Evolutionary conservation across 2,797 vertebrate genomes (phyloP).

Genomic region (Cheirogaleus major): DNA sequence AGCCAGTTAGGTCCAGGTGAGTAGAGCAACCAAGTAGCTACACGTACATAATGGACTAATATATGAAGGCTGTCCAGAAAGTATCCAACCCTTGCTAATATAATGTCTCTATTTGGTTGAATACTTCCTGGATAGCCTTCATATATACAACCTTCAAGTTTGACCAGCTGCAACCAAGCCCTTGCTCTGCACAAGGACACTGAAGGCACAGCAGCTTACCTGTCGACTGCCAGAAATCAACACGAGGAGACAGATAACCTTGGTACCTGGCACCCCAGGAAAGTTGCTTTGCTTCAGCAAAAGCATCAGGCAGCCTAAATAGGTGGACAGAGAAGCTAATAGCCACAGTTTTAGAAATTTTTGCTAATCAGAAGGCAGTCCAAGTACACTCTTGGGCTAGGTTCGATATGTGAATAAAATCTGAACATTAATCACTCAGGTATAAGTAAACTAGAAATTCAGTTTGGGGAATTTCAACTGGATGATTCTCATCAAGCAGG

Average conservation of each 20-base stretch:
- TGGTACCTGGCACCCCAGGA: neutral
- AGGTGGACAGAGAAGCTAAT: constrained; percentile 16
- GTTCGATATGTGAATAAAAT: constrained; percentile 40
- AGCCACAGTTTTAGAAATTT: neutral
- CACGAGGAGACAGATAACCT: neutral
- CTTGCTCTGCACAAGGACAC: neutral
- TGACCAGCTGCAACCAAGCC: neutral
- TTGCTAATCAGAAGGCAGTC: constrained; percentile 8
- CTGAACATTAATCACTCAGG: neutral
- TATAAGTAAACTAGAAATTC: constrained; percentile 32
- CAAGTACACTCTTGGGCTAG: neutral
- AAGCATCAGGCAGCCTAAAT: constrained; percentile 15
- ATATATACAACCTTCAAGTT: neutral
- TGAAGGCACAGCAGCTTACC: neutral
- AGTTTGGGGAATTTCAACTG: neutral
- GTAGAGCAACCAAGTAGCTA: neutral
- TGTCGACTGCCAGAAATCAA: constrained; percentile 25
- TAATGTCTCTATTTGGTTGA: no score
- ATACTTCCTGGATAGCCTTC: no score
- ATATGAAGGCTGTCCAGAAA: neutral
- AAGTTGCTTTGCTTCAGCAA: constrained; percentile 19
- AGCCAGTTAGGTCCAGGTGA: neutral
- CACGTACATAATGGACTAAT: neutral
- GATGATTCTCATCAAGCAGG: constrained; percentile 24
- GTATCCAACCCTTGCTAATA: no score